Evolutionary conservation across 1,140 invertebrate genomes (phyloP), one percentile per base, ranked within the genome.

Genomic region (Papilio glaucus): DNA sequence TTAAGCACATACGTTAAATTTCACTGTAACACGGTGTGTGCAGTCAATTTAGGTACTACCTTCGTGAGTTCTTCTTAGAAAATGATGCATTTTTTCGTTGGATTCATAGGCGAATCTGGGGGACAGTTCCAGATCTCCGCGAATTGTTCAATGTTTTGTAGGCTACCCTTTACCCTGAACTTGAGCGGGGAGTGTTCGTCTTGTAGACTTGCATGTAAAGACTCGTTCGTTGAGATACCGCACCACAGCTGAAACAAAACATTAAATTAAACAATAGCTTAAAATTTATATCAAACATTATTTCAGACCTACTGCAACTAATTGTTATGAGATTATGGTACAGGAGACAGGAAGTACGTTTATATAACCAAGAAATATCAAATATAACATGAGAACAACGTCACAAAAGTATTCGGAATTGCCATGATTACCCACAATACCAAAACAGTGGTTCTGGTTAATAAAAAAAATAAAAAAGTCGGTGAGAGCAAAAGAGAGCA

Each of bases 61-160:
- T 2, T 49, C n/a, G 26, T 57, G 21, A 42, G 18, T 62, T 13
- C 8, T n/a, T 42, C 21, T 85, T 84, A 93, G 71, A 92, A 96
- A 65, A 97, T 90, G 60, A 94, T 93, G 92, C 98, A 99, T 84
- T 95, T 95, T 72, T 96, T 95, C 4, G 93, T 85, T 0, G 98
- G 98, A 93, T 99, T 99, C 98, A 99, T 98, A 0, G 91, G 92
- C 0, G 96, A 95, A 9, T 95, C 96, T 0, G 84, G 78, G 0
- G 95, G 94, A 91, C 98, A 99, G 0, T 96, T 94, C 93, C 96
- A 99, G 2, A 95, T 95, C 61, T 94, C 85, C 0, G 97, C 95
- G 88, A 99, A 99, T 73, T 98, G 97, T 49, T 95, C 88, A 0
- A 96, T 97, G 89, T 99, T 99, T 53, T 96, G 96, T 3, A 99